Base-by-base conservation (phyloP, 2,797 vertebrate species). In the Brotula barbata region DNA sequence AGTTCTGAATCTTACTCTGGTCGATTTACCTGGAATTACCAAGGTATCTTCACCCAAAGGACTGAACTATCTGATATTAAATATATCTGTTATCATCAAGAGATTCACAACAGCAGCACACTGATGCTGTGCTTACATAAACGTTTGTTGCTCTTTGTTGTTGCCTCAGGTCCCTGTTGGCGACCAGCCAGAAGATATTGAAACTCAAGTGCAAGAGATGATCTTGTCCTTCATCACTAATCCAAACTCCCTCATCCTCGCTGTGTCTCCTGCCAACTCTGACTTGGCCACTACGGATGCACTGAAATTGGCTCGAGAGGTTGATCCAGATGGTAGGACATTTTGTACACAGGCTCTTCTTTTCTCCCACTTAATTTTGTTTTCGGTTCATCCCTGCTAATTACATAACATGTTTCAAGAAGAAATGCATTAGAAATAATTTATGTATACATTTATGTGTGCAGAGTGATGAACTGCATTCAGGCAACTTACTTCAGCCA, bases 201-300 rank as follows among this genome's bases (percentile, higher is more conserved):
- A 95, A 72, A 74, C 85, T 49, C 95, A 95, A 88, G 93, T 96
- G 63, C 92, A 93, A 78, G 92, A 94, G 68, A 95, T 95, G 94
- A 94, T 95, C 71, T 73, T 93, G 79, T 92, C 92, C 71, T 95
- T 95, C 83, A 95, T 94, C 77, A 90, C 92, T 19, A 91, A 94
- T 66, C 94, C 94, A 75, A 95, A 94, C 85, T 94, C 92, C 50
- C 86, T 96, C 55, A 94, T 95, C 73, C 90, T 96, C 20, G 87
- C 93, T 0, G 94, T 95, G 60, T 95, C 94, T 37, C 92, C 95
- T 25, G 95, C 94, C 48, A 96, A 95, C 86, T 95, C 94, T 11
- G 95, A 96, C 84, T 90, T 95, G 80, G 93, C 95, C 82, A 95
- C 94, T 21, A 92, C 93, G 0, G 95, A 95, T 73, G 93, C 94